These are phyloP conservation scores for Polydesmus complanatus DNA, from an alignment of 2,888 invertebrate species.

Conservation along the genomic window DNA sequence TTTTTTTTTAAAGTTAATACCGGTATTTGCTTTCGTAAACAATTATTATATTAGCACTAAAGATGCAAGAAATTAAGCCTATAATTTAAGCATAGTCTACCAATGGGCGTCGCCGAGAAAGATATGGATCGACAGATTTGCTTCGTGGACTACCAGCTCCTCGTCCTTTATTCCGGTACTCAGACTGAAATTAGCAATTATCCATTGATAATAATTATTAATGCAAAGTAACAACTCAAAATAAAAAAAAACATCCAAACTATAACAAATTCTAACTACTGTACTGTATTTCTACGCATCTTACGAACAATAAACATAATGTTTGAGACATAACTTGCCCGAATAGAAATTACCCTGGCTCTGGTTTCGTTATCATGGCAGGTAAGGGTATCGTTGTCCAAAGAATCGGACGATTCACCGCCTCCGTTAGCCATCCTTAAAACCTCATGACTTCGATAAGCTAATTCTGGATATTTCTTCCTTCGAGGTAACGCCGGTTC, in stretches of 20 bases:
- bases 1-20: too few species aligned
- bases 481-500: constrained; percentile 20
- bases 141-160: constrained; percentile 14
- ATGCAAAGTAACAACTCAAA: neutral
- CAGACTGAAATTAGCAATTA: constrained; percentile 11
- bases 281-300: too few species aligned
- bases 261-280: neutral
- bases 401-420: constrained; percentile 21
- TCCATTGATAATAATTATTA: neutral
- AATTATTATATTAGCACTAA: too few species aligned
- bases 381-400: constrained; percentile 17
- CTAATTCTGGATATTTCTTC: constrained; percentile 23
- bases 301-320: neutral
- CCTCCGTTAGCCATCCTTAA: constrained; percentile 19
- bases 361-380: constrained; percentile 13
- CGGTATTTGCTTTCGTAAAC: too few species aligned
- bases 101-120: constrained; percentile 10
- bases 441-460: constrained; percentile 21
- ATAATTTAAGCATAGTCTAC: constrained; percentile 2
- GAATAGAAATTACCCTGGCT: constrained; percentile 18
- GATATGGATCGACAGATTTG: constrained; percentile 19
- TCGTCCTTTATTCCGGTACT: constrained; percentile 12
- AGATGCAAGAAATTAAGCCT: too few species aligned
- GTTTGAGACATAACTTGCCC: too few species aligned
- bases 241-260: neutral